Evolutionary conservation across 2,888 invertebrate genomes (phyloP).

Genomic region (Sipha maydis): DNA sequence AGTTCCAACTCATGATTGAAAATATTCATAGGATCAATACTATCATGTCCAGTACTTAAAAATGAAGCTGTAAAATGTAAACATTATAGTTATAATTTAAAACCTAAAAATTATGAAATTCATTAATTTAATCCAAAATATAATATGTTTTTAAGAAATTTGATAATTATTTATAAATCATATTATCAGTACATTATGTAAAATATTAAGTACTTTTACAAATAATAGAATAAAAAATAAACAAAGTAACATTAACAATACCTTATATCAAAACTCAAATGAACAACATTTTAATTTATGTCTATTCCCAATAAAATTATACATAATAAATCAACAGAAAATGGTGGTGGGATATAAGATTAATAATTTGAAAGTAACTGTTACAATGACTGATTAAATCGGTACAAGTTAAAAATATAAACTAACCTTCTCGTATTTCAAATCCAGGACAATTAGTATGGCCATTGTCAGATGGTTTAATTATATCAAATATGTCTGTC

Average conservation of each 20-base stretch:
- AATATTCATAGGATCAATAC: conserved; percentile 45
- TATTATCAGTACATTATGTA: too few species aligned
- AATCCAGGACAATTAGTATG: conserved; percentile 21
- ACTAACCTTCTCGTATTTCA: conserved; percentile 31
- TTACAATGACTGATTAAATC: background rate
- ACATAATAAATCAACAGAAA: too few species aligned
- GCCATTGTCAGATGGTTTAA: conserved; percentile 20
- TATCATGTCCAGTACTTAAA: conserved; percentile 5
- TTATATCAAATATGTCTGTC: conserved; percentile 50
- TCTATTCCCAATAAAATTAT: too few species aligned
- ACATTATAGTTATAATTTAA: background rate
- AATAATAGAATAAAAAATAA: too few species aligned
- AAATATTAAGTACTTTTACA: too few species aligned
- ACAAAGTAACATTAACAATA: too few species aligned
- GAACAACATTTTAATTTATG: too few species aligned
- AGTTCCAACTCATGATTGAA: conserved; percentile 66
- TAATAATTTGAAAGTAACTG: background rate
- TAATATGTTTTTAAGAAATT: background rate
- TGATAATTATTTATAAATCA: background rate
- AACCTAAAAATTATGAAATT: background rate
- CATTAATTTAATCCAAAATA: background rate
- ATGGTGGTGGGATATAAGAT: too few species aligned
- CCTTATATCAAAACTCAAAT: too few species aligned
- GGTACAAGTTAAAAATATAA: background rate
- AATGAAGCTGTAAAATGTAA: conserved; percentile 28